A percentile compares a stretch with the other conserved stretches of the same genome.
phyloP scores from a whole-genome alignment of 2,797 vertebrate genomes.

The Odontamblyopus lacepedii region DNA sequence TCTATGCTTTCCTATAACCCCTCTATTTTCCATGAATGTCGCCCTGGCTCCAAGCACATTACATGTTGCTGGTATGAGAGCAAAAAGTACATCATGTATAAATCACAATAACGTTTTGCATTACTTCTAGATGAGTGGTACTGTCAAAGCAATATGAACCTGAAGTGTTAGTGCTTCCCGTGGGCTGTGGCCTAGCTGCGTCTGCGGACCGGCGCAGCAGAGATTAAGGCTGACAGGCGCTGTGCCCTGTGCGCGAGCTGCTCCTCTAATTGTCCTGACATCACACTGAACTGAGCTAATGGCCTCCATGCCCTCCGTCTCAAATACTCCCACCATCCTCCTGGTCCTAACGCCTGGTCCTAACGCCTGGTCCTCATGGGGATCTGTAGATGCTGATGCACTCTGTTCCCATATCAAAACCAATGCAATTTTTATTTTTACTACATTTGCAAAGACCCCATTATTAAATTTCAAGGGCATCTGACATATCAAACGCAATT shows the following conservation, averaged over 20 bases:
- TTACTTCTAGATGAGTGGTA: conserved; percentile 97
- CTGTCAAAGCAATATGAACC: conserved; percentile 97
- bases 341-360: conserved; percentile 55
- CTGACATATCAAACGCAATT: neutral
- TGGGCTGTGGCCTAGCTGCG: conserved; percentile 80
- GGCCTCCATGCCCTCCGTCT: conserved; percentile 70
- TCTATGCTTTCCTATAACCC: conserved; percentile 25
- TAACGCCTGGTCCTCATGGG: conserved; percentile 36
- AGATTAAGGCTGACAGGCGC: conserved; percentile 90
- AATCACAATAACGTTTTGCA: conserved; percentile 93
- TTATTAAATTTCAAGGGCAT: neutral
- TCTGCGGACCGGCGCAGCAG: conserved; percentile 80
- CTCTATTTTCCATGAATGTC: conserved; percentile 43
- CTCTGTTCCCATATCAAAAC: conserved; percentile 28
- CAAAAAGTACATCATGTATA: conserved; percentile 82
- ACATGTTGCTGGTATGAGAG: conserved; percentile 79
- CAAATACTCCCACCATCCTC: conserved; percentile 40
- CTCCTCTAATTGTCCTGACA: conserved; percentile 88
- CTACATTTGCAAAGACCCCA: neutral
- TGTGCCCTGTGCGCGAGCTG: conserved; percentile 77
- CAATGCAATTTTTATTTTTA: neutral
- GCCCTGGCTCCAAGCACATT: conserved; percentile 43
- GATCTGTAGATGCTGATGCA: conserved; percentile 33
- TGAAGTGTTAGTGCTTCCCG: conserved; percentile 86
- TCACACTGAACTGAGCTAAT: conserved; percentile 82